These are phyloP conservation scores for Drosophila quinaria DNA, from an alignment of 2,888 invertebrate species.

Conservation along the genomic window DNA sequence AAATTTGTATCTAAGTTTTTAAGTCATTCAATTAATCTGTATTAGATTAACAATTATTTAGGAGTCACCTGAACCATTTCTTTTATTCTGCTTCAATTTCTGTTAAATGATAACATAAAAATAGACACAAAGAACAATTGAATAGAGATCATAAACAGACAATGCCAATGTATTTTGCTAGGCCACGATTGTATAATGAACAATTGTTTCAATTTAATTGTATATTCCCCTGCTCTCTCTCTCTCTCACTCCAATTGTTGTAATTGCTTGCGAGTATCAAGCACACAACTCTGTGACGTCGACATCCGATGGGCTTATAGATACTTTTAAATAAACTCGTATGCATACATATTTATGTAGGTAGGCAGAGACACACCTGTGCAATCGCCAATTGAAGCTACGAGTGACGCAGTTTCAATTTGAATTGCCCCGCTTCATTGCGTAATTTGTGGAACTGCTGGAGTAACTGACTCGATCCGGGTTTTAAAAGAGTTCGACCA, in stretches of 20 bases:
- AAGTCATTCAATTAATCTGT: constrained; percentile 3
- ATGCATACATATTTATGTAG: constrained; percentile 12
- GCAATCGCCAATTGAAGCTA: constrained; percentile 53
- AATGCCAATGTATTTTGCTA: constrained; percentile 58
- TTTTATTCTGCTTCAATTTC: background rate
- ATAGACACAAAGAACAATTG: constrained; percentile 28
- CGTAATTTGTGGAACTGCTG: constrained; percentile 34
- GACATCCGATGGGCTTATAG: constrained; percentile 20
- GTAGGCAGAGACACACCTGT: constrained; percentile 61
- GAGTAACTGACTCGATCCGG: constrained; percentile 37
- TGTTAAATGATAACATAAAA: constrained; percentile 8
- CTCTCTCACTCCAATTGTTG: background rate
- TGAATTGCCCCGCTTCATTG: constrained; percentile 49
- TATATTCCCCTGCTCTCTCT: constrained; percentile 25
- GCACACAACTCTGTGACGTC: constrained; percentile 33
- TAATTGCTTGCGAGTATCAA: constrained; percentile 17
- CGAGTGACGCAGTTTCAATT: constrained; percentile 61
- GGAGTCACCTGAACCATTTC: background rate
- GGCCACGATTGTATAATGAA: constrained; percentile 38
- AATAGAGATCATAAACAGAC: constrained; percentile 53
- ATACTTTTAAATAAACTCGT: constrained; percentile 11
- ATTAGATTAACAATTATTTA: background rate
- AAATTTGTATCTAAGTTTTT: background rate
- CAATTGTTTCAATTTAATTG: constrained; percentile 69
- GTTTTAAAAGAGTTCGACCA: constrained; percentile 17